Evolutionary conservation across 2,797 vertebrate species (phyloP), one percentile per base, ranked within the genome.

Genomic region (Acropternis orthonyx): DNA sequence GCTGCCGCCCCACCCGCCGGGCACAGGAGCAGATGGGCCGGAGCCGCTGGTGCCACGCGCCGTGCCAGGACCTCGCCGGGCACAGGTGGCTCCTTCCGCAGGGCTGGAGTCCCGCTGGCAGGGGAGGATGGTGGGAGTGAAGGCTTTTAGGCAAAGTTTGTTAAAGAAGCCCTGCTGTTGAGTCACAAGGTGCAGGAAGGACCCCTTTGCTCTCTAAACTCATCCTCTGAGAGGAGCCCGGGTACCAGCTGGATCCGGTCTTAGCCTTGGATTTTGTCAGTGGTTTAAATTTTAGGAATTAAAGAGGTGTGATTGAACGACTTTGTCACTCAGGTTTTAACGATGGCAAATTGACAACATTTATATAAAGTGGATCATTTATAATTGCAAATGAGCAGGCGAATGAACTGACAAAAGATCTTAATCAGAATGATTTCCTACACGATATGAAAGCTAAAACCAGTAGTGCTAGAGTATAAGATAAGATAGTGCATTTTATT

Each of bases 31-130:
- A 93, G 93, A 88, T 68, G 92, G 92, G 39, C 66, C 2, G 48
- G 6, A 32, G 48, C 0, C 9, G 67, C 16, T 1, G 3, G 32
- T 7, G 10, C 5, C 73, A 14, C 6, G 0, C 1, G 0, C 13
- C 20, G 0, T 52, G 7, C 79, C 6, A 1, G 59, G 59, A 15
- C 32, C 22, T 36, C 2, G 2, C 8, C 1, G 0, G 59, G 72
- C 27, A 24, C 79, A 58, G 83, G 82, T 69, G 79, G 84, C 74
- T 88, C 32, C 61, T 80, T 14, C 28, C 0, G 0, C 37, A 2
- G 1, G 41, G 46, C 56, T 41, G 44, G 11, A 5, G 4, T 34
- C 65, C 75, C 12, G 61, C 48, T 43, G 44, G 2, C 8, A 2
- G 18, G 7, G 22, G 14, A 34, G 65, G 27, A 17, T 0, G 3